Evolutionary conservation across 2,888 invertebrate genomes (phyloP).

Genomic region (Callyntrura sp.): DNA sequence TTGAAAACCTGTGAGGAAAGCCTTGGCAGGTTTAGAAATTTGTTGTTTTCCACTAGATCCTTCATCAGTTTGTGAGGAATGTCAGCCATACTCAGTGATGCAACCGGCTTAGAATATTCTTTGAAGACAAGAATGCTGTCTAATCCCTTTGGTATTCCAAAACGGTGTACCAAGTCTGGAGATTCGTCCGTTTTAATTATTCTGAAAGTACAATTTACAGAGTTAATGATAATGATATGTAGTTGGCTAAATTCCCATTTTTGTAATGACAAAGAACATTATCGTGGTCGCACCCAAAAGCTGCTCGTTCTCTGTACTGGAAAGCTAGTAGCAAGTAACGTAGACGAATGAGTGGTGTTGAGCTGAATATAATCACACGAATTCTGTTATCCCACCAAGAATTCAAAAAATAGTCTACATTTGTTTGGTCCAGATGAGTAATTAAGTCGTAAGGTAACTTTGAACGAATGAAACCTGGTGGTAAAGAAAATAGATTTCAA

Average conservation of each 20-base stretch:
- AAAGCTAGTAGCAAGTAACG: slow-evolving; percentile 95
- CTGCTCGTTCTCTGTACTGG: slow-evolving; percentile 93
- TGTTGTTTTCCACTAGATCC: slow-evolving; percentile 95
- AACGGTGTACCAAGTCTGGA: slow-evolving; percentile 89
- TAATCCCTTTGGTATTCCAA: slow-evolving; percentile 90
- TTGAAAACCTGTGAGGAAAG: slow-evolving; percentile 95
- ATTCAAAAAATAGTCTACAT: slow-evolving; percentile 91
- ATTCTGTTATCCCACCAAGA: slow-evolving; percentile 98
- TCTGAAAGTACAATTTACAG: slow-evolving; percentile 47
- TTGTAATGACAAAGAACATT: too few relatives aligned
- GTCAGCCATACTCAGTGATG: slow-evolving; percentile 95
- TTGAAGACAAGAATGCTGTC: slow-evolving; percentile 96
- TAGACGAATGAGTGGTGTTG: slow-evolving; percentile 90
- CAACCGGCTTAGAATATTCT: slow-evolving; percentile 93
- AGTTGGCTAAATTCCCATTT: too few relatives aligned
- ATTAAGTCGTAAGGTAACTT: slow-evolving; percentile 94
- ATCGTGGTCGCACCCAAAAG: slow-evolving; percentile 95
- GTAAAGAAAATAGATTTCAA: slow-evolving; percentile 35
- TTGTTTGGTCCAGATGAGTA: slow-evolving; percentile 89
- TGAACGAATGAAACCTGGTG: slow-evolving; percentile 93
- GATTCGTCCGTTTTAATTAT: slow-evolving; percentile 85
- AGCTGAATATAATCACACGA: slow-evolving; percentile 92
- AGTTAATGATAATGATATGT: too few relatives aligned
- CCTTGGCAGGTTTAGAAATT: slow-evolving; percentile 94
- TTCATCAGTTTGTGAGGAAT: slow-evolving; percentile 95